Percentiles rank a stretch among this genome's conserved stretches.
These are phyloP conservation scores for Brachionus rotundiformis DNA, from an alignment of 1,140 invertebrate genomes.

Conservation along the genomic window DNA sequence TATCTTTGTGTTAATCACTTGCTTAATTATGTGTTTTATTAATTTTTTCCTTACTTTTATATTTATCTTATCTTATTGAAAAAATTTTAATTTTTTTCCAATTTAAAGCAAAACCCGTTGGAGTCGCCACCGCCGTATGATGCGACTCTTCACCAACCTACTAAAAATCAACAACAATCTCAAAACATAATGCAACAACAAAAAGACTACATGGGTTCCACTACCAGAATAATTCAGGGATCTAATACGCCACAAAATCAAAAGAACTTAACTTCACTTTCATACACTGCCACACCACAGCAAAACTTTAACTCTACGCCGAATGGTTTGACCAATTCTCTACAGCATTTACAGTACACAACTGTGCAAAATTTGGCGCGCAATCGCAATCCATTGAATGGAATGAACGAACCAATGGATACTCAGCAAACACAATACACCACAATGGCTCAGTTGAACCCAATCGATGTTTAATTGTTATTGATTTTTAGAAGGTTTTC, in stretches of 20 bases:
- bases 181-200: conserved; percentile 37
- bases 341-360: conserved; percentile 47
- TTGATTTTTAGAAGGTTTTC: conserved; percentile 17
- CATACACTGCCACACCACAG: conserved; percentile 21
- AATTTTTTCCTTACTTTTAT: background rate
- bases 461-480: conserved; percentile 51
- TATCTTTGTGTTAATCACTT: conserved; percentile 36
- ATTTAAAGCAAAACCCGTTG: conserved; percentile 48
- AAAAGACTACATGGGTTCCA: conserved; percentile 36
- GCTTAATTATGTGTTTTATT: conserved; percentile 9
- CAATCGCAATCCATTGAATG: conserved; percentile 46
- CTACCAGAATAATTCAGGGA: background rate
- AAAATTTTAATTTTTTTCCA: background rate
- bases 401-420: conserved; percentile 30
- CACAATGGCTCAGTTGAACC: conserved; percentile 48
- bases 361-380: conserved; percentile 51
- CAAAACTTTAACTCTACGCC: conserved; percentile 24
- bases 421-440: conserved; percentile 36
- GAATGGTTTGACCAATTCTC: background rate
- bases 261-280: conserved; percentile 13
- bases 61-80: background rate
- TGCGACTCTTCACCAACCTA: conserved; percentile 26
- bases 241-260: conserved; percentile 6
- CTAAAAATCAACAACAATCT: conserved; percentile 42
- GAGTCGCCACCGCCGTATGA: conserved; percentile 52